These are phyloP conservation scores for Meganola albula DNA, from an alignment of 2,888 invertebrate species.

Conservation along the genomic window DNA sequence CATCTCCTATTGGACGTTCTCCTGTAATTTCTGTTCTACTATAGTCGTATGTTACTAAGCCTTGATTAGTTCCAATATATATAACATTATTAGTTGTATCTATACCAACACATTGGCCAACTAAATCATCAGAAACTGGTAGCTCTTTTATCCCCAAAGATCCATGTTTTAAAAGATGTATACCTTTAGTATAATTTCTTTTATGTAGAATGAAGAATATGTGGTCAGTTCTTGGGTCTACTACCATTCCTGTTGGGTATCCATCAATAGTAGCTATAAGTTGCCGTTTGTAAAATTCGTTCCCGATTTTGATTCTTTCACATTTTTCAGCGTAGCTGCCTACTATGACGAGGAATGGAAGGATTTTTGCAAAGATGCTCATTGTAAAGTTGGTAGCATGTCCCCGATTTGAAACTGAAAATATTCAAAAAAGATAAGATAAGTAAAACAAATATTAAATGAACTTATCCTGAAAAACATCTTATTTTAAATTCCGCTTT, in stretches of 20 bases:
- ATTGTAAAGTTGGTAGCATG: conserved; percentile 40
- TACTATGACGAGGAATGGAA: conserved; percentile 18
- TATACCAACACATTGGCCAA: conserved; percentile 60
- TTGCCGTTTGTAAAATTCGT: conserved; percentile 58
- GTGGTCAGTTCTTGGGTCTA: conserved; percentile 59
- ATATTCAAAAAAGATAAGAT: background rate
- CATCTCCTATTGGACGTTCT: conserved; percentile 65
- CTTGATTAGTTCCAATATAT: conserved; percentile 67
- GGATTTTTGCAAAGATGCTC: conserved; percentile 22
- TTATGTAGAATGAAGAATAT: conserved; percentile 66
- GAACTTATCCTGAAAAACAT: too few species aligned
- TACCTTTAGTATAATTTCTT: conserved; percentile 64
- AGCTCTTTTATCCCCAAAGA: conserved; percentile 59
- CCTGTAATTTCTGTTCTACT: conserved; percentile 52
- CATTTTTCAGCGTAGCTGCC: conserved; percentile 45
- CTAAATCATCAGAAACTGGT: conserved; percentile 54
- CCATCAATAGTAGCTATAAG: conserved; percentile 64
- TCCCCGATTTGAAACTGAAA: too few species aligned
- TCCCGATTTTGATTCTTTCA: conserved; percentile 58
- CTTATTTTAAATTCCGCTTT: too few species aligned
- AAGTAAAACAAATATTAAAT: too few species aligned
- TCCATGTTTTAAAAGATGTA: conserved; percentile 58
- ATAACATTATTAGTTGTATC: conserved; percentile 46
- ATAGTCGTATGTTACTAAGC: conserved; percentile 57
- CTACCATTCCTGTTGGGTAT: conserved; percentile 57